Percentiles rank a stretch among this genome's conserved stretches.
Evolutionary conservation across 64 coral and sea anemone species (phyloP).

Genomic region (Orbicella faveolata): DNA sequence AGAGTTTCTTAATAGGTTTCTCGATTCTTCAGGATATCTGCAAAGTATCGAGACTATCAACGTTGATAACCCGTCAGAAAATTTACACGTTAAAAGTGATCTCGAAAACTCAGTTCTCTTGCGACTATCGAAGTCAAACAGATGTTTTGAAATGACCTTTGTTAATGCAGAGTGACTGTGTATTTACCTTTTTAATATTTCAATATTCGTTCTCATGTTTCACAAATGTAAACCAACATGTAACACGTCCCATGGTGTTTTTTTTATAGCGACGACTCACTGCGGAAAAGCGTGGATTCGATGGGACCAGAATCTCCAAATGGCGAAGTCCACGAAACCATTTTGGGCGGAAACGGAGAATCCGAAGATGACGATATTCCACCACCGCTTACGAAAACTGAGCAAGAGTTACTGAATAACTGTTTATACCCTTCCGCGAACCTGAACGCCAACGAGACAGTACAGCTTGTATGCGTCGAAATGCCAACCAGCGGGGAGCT

Average conservation of each 20-base stretch:
- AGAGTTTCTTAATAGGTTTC: not conserved
- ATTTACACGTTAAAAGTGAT: not conserved
- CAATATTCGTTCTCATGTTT: constrained; percentile 22
- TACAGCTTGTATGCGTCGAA: constrained; percentile 24
- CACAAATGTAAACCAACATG: constrained; percentile 41
- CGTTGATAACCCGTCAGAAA: not conserved
- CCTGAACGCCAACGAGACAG: not conserved
- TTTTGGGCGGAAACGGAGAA: constrained; percentile 6
- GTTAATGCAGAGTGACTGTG: not conserved
- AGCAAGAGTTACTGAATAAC: constrained; percentile 41
- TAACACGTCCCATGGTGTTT: not conserved
- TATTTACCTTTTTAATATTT: constrained; percentile 27
- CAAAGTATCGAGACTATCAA: no score
- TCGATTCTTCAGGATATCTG: not conserved
- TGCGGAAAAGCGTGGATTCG: constrained; percentile 55
- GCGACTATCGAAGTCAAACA: constrained; percentile 11
- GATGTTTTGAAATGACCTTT: constrained; percentile 26
- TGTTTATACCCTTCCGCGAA: constrained; percentile 26
- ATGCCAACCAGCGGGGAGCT: constrained; percentile 19
- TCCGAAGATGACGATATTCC: constrained; percentile 15
- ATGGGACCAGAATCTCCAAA: constrained; percentile 17
- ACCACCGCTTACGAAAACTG: constrained; percentile 31
- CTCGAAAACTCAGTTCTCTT: no score
- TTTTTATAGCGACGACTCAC: constrained; percentile 39
- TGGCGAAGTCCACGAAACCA: not conserved